Evolutionary conservation across 1,140 invertebrate species (phyloP), one percentile per base, ranked within the genome.

Genomic region (Nasonia giraulti): DNA sequence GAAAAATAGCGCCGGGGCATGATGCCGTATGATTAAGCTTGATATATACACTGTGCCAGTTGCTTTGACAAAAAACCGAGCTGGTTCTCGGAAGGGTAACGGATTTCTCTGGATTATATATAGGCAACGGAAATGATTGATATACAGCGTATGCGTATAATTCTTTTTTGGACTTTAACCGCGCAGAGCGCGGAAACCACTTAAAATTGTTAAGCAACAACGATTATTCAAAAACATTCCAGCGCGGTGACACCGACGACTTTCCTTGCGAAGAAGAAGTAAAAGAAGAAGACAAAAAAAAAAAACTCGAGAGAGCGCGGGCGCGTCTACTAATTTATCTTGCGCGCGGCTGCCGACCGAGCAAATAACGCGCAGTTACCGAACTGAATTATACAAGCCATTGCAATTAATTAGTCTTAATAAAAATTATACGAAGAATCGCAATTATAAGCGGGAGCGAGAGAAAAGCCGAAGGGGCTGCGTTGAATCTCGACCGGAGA

Each of bases 381-480:
- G 86, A 90, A 89, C 85, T 86, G 84, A 91, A 92, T 91, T 91
- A 93, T 91, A 90, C 90, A 88, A 89, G 88, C 90, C 88, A 91
- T 91, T 91, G 91, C 91, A 92, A 92, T 92, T 93, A 92, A 92
- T 93, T 92, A 92, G 91, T 90, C 91, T 92, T 92, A 92, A 92
- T 92, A 91, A 92, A 92, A 92, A 92, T 92, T 91, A 92, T 92
- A 90, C 87, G 88, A 89, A 87, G 89, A 91, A 90, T 90, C 69
- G 91, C 88, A 93, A 92, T 93, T 92, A 92, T 89, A 91, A 89
- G 27, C 80, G 76, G 79, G 66, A 83, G 73, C 23, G 14, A 80
- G 76, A 71, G 68, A 83, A 82, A 83, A 82, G 87, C 71, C 44
- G 73, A 33, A 78, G 27, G 85, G 85, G 75, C 40, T 23, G 50